A percentile compares a stretch with the other conserved stretches of the same genome.
phyloP scores from a whole-genome alignment of 2,888 invertebrate genomes.

The Byasa hedistus region DNA sequence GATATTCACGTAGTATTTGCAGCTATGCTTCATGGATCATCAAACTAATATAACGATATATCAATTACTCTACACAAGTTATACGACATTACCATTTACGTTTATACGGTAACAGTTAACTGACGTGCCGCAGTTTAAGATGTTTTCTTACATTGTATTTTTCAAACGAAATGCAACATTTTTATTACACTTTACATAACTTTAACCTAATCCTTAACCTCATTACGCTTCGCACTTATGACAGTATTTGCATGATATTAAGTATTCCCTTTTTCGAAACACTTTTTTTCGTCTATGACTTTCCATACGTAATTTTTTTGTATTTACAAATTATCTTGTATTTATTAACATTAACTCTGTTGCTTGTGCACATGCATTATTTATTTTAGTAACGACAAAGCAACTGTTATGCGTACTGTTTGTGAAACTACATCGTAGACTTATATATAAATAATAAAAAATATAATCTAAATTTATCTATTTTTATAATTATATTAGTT shows the following conservation, averaged over 20 bases:
- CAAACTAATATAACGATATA: slow-evolving; percentile 64
- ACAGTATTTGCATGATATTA: slow-evolving; percentile 16
- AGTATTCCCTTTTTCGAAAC: slow-evolving; percentile 7
- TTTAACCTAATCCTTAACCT: slow-evolving; percentile 1
- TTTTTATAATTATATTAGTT: slow-evolving; percentile 58
- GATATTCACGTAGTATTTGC: slow-evolving; percentile 68
- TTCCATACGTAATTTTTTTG: slow-evolving; percentile 53
- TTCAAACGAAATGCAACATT: slow-evolving; percentile 32
- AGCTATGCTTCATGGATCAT: slow-evolving; percentile 72
- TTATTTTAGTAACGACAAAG: slow-evolving; percentile 54
- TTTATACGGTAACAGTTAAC: slow-evolving; percentile 40
- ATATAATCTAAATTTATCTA: slow-evolving; percentile 53
- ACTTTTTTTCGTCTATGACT: slow-evolving; percentile 30
- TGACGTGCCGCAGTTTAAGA: slow-evolving; percentile 57
- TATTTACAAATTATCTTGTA: slow-evolving; percentile 45
- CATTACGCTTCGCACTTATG: slow-evolving; percentile 12
- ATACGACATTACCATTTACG: slow-evolving; percentile 46
- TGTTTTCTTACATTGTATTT: slow-evolving; percentile 65
- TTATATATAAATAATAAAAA: slow-evolving; percentile 42
- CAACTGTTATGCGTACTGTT: slow-evolving; percentile 79
- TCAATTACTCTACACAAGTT: slow-evolving; percentile 65
- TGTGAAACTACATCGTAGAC: slow-evolving; percentile 53
- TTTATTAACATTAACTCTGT: slow-evolving; percentile 45
- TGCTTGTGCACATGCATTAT: slow-evolving; percentile 69
- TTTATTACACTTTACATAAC: slow-evolving; percentile 26